Base-by-base conservation (phyloP, 1,140 invertebrate species). In the Sminthurides bifidus region DNA sequence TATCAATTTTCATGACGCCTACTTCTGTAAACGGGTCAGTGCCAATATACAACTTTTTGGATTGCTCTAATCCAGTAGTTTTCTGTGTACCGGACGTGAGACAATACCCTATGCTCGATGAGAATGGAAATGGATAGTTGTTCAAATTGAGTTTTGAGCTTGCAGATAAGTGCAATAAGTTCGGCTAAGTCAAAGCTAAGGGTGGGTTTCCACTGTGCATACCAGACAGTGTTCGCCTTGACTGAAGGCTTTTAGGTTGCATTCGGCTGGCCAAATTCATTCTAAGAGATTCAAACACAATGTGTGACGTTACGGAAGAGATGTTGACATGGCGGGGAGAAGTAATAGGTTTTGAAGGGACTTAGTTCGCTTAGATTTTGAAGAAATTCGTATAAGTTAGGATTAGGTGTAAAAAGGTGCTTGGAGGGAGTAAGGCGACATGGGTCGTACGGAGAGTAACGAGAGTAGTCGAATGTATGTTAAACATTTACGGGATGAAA, bases 11-110 rank as follows among this genome's bases (percentile, higher is more conserved):
- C 70, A 81, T 87, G 79, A 81, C 83, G 1, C 79, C 80, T 65
- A 91, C 87, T 2, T 84, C 84, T 38, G 82, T 88, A 48, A 90
- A 89, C 74, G 86, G 86, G 82, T 85, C 71, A 78, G 78, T 78
- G 19, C 19, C n/a, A n/a, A n/a, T n/a, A n/a, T n/a, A n/a, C n/a
- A n/a, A n/a, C n/a, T n/a, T n/a, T n/a, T n/a, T n/a, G n/a, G n/a
- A n/a, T n/a, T n/a, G n/a, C n/a, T n/a, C n/a, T n/a, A n/a, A n/a
- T n/a, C n/a, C n/a, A n/a, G n/a, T n/a, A n/a, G n/a, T n/a, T n/a
- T n/a, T n/a, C n/a, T n/a, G n/a, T n/a, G n/a, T n/a, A n/a, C n/a
- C n/a, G n/a, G n/a, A n/a, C n/a, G n/a, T n/a, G n/a, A n/a, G n/a
- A n/a, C n/a, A n/a, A n/a, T 49, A 33, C 8, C 46, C 29, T 49